These are phyloP conservation scores for Pipistrellus kuhlii DNA, from an alignment of 2,797 vertebrate species.

Conservation along the genomic window DNA sequence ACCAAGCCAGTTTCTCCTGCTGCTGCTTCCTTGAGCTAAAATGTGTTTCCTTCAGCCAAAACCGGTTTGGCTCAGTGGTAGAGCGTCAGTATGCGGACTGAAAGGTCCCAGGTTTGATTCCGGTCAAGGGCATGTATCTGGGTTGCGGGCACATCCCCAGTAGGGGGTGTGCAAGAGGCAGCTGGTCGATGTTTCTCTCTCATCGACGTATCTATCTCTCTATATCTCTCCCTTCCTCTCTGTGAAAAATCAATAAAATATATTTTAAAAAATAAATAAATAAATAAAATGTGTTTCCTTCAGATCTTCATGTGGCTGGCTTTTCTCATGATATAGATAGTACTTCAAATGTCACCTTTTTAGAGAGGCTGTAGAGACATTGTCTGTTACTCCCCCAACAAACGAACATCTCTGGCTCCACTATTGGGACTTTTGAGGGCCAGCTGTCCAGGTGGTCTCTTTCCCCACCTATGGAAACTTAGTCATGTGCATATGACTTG, in stretches of 20 bases:
- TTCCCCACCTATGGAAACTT: not conserved
- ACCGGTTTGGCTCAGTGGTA: too few relatives aligned
- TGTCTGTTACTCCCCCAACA: not conserved
- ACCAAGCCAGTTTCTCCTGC: not conserved
- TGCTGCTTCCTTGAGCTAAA: not conserved
- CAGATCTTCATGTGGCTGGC: not conserved
- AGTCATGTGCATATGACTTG: not conserved
- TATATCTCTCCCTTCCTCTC: too few relatives aligned
- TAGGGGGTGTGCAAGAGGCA: too few relatives aligned
- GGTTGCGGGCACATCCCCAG: too few relatives aligned
- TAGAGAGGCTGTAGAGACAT: not conserved
- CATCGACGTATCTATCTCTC: too few relatives aligned
- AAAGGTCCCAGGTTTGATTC: too few relatives aligned
- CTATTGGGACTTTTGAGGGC: not conserved
- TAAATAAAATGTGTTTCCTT: not conserved
- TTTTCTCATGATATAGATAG: not conserved
- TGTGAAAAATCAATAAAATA: too few relatives aligned
- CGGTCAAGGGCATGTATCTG: too few relatives aligned
- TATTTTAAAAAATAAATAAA: too few relatives aligned
- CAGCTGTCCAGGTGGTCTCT: not conserved
- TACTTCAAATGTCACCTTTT: not conserved
- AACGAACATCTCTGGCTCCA: not conserved
- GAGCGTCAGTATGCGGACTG: too few relatives aligned
- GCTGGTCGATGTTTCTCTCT: too few relatives aligned
- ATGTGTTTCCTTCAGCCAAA: not conserved